Evolutionary conservation across 2,888 invertebrate genomes (phyloP).

Genomic region (Xylota segnis): DNA sequence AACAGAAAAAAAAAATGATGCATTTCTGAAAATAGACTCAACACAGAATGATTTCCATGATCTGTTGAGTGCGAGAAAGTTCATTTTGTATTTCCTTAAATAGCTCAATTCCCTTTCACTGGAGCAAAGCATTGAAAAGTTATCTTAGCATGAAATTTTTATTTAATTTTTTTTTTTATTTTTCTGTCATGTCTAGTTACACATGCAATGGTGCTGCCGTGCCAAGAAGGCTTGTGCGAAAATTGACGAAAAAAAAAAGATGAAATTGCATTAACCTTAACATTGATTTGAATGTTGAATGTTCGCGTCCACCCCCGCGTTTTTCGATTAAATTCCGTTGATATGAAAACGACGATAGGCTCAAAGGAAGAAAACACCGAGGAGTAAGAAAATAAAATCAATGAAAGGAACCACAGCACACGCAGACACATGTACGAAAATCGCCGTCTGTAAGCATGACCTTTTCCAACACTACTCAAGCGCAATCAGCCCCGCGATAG

Average conservation of each 20-base stretch:
- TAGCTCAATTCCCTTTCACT: slow-evolving; percentile 63
- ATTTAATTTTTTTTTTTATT: slow-evolving; percentile 2
- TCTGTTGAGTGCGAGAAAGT: slow-evolving; percentile 37
- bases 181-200: slow-evolving; percentile 19
- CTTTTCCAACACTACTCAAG: slow-evolving; percentile 73
- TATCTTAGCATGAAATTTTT: slow-evolving; percentile 13
- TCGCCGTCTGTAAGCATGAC: slow-evolving; percentile 58
- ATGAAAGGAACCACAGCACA: slow-evolving; percentile 56
- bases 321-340: slow-evolving; percentile 62
- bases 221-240: slow-evolving; percentile 43
- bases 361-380: slow-evolving; percentile 34
- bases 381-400: slow-evolving; percentile 56
- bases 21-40: slow-evolving; percentile 1
- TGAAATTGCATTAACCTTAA: slow-evolving; percentile 58
- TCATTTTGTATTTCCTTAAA: slow-evolving; percentile 4
- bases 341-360: slow-evolving; percentile 43
- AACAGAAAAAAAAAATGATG: not conserved
- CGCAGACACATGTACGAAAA: slow-evolving; percentile 7
- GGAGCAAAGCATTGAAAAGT: slow-evolving; percentile 9
- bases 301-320: slow-evolving; percentile 32
- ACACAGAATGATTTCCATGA: not conserved
- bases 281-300: slow-evolving; percentile 56
- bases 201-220: slow-evolving; percentile 29
- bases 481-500: slow-evolving; percentile 63
- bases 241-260: slow-evolving; percentile 27